These are phyloP conservation scores for Nasalis larvatus DNA, from an alignment of 2,113 vertebrate species.

Conservation along the genomic window DNA sequence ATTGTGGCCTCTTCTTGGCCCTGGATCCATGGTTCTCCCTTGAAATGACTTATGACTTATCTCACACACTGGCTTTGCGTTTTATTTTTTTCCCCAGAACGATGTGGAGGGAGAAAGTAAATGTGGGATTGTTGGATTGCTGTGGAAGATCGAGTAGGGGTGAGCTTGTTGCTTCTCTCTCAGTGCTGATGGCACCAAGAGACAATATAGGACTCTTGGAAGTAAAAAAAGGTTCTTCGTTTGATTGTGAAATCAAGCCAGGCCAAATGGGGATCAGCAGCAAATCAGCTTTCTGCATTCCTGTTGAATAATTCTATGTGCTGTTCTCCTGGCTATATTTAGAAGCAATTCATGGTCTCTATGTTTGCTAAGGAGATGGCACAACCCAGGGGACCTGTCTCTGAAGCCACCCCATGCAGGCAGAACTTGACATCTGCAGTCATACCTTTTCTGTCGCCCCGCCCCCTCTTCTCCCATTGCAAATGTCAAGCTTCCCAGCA, in stretches of 20 bases:
- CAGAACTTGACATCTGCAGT: not conserved
- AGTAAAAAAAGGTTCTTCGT: not conserved
- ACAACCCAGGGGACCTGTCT: not conserved
- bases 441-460: no score
- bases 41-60: not conserved
- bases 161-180: not conserved
- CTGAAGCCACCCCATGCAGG: not conserved
- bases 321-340: slow-evolving; percentile 37
- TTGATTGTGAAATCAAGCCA: slow-evolving; percentile 37
- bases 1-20: not conserved
- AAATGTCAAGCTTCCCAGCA: not conserved
- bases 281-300: not conserved
- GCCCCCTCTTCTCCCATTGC: not conserved
- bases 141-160: not conserved
- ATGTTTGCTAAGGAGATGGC: slow-evolving; percentile 28
- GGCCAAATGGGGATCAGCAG: not conserved
- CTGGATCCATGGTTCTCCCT: not conserved
- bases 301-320: slow-evolving; percentile 41
- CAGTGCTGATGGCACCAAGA: no score
- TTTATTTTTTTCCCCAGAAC: not conserved
- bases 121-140: not conserved
- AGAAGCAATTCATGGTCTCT: not conserved
- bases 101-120: not conserved
- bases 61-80: not conserved
- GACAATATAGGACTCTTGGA: not conserved